A percentile compares a stretch with the other conserved stretches of the same genome.
Evolutionary conservation across 2,888 invertebrate species (phyloP).

Genomic region (Macroteleia sp.): DNA sequence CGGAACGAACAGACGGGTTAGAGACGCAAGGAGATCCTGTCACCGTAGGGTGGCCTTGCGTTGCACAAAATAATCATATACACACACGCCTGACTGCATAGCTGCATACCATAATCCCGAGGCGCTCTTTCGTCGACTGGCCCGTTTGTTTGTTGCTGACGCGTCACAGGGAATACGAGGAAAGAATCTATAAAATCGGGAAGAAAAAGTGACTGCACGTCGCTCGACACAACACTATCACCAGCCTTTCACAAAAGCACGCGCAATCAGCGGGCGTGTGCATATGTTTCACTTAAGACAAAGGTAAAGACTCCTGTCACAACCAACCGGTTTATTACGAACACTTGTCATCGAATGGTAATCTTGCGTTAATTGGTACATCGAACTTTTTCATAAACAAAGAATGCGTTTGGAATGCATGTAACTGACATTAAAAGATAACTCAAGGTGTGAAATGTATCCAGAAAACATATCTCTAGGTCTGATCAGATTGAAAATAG

Average conservation of each 20-base stretch:
- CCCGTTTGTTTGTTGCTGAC: conserved; percentile 45
- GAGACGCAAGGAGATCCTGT: conserved; percentile 74
- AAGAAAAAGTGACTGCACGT: conserved; percentile 19
- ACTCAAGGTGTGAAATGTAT: too few species aligned
- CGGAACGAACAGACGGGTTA: conserved; percentile 60
- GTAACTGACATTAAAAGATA: neutral
- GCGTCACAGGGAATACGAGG: conserved; percentile 14
- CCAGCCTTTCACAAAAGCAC: conserved; percentile 19
- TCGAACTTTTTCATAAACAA: conserved; percentile 2
- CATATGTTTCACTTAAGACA: conserved; percentile 19
- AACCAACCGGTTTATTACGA: conserved; percentile 13
- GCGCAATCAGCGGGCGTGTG: conserved; percentile 1
- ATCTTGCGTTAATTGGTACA: conserved; percentile 15
- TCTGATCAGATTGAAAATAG: too few species aligned
- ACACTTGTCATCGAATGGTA: conserved; percentile 31
- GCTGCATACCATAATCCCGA: conserved; percentile 77
- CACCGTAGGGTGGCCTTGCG: conserved; percentile 79
- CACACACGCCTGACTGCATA: conserved; percentile 77
- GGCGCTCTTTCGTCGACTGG: conserved; percentile 56
- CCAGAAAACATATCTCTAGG: too few species aligned
- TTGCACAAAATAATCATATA: conserved; percentile 79
- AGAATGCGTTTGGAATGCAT: neutral
- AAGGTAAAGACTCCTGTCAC: conserved; percentile 25
- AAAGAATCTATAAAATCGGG: conserved; percentile 50
- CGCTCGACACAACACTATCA: neutral